Percentiles rank a stretch among this genome's conserved stretches.
Evolutionary conservation across 2,888 invertebrate species (phyloP).

Genomic region (Brenthis hecate): DNA sequence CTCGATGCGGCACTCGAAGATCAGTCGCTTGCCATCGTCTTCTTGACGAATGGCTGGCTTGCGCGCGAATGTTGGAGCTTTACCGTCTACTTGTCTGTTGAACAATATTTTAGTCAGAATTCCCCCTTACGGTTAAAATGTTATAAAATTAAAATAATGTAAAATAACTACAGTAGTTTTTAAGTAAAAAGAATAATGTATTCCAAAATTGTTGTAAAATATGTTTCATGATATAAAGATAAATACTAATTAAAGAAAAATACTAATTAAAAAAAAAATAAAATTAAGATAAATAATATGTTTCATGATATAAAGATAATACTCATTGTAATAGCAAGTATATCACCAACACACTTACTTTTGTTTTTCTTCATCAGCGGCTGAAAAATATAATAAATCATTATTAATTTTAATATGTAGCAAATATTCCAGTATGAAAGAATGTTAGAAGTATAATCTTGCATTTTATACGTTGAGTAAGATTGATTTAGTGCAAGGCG

Average conservation of each 20-base stretch:
- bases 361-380: constrained; percentile 97
- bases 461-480: constrained; percentile 5
- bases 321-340: too few relatives aligned
- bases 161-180: too few relatives aligned
- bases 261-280: too few relatives aligned
- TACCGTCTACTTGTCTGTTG: constrained; percentile 96
- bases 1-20: constrained; percentile 97
- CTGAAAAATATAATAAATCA: constrained; percentile 83
- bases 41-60: constrained; percentile 98
- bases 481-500: constrained; percentile 25
- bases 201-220: too few relatives aligned
- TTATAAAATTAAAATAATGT: neutral
- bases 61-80: constrained; percentile 98
- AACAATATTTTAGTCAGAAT: constrained; percentile 4
- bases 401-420: constrained; percentile 30
- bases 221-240: too few relatives aligned
- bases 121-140: neutral
- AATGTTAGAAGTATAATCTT: neutral
- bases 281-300: too few relatives aligned
- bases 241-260: too few relatives aligned
- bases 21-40: constrained; percentile 95
- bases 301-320: too few relatives aligned
- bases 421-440: constrained; percentile 6
- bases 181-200: too few relatives aligned
- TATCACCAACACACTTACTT: constrained; percentile 86